Evolutionary conservation across 1,140 invertebrate genomes (phyloP).

Genomic region (Papilio glaucus): DNA sequence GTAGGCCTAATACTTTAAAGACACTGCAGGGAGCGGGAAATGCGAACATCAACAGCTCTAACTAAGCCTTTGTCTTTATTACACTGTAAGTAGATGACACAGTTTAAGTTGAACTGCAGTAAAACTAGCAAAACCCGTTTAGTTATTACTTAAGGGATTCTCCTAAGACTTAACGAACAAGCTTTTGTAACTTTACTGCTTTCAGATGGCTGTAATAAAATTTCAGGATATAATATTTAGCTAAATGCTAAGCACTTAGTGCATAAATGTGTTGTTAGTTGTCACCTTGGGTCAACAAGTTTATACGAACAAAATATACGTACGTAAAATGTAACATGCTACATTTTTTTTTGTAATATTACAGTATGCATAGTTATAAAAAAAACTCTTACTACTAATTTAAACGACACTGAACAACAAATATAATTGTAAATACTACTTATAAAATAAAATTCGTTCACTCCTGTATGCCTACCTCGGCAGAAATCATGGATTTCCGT

Average conservation of each 20-base stretch:
- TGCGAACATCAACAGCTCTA: conserved; percentile 8
- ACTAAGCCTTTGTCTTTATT: conserved; percentile 21
- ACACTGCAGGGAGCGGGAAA: background rate
- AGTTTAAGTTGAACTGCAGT: conserved; percentile 20
- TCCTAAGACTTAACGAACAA: conserved; percentile 22
- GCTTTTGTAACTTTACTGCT: conserved; percentile 23
- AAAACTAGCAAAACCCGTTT: conserved; percentile 21
- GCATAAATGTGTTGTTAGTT: too few species aligned
- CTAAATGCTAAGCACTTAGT: background rate
- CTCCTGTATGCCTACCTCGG: too few species aligned
- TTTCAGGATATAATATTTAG: conserved; percentile 1
- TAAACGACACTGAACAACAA: too few species aligned
- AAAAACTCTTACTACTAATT: too few species aligned
- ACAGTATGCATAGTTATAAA: too few species aligned
- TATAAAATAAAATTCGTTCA: too few species aligned
- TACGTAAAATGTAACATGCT: too few species aligned
- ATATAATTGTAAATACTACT: too few species aligned
- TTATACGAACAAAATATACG: too few species aligned
- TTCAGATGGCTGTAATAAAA: conserved; percentile 17
- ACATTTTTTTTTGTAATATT: too few species aligned
- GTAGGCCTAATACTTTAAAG: conserved; percentile 18
- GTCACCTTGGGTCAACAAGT: too few species aligned
- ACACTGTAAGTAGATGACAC: conserved; percentile 18
- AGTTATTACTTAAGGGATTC: conserved; percentile 21
- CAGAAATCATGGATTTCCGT: too few species aligned